Percentiles rank a stretch among this genome's conserved stretches.
Conservation (phyloP, 2,797 vertebrate species). For the Myotis daubentonii region DNA sequence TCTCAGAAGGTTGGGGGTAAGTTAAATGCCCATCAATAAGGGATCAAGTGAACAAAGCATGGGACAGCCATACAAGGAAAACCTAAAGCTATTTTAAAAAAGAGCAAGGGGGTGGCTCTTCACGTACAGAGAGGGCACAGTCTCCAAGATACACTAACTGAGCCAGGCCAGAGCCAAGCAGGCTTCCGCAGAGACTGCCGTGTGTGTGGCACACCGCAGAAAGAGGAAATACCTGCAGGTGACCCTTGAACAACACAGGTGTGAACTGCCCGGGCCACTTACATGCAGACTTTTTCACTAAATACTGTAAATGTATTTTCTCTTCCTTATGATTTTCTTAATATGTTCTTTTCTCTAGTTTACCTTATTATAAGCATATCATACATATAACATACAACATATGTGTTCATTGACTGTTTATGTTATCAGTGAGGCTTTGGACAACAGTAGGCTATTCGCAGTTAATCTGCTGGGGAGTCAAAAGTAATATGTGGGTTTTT, state of each 20-base stretch:
- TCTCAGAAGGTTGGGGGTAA: background rate
- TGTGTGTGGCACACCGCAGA: background rate
- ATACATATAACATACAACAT: background rate
- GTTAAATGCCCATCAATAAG: background rate
- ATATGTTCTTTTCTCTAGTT: background rate
- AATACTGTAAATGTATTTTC: background rate
- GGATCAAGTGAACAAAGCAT: background rate
- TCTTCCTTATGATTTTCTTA: background rate
- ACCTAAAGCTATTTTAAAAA: background rate
- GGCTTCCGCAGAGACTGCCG: rapidly evolving
- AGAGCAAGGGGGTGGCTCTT: background rate
- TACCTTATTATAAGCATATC: no score
- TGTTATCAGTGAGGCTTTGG: background rate
- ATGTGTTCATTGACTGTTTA: background rate
- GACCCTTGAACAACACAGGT: background rate
- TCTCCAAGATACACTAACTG: background rate
- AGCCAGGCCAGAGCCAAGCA: background rate
- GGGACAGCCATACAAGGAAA: background rate
- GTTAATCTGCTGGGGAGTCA: background rate
- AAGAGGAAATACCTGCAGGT: rapidly evolving
- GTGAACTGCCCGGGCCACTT: background rate
- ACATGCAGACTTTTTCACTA: background rate
- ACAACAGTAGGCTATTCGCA: background rate
- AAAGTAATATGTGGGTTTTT: background rate
- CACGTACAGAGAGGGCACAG: rapidly evolving